Percentiles rank a stretch among this genome's conserved stretches.
Conservation (phyloP, 2,888 invertebrate species). For the Pandemis corylana region DNA sequence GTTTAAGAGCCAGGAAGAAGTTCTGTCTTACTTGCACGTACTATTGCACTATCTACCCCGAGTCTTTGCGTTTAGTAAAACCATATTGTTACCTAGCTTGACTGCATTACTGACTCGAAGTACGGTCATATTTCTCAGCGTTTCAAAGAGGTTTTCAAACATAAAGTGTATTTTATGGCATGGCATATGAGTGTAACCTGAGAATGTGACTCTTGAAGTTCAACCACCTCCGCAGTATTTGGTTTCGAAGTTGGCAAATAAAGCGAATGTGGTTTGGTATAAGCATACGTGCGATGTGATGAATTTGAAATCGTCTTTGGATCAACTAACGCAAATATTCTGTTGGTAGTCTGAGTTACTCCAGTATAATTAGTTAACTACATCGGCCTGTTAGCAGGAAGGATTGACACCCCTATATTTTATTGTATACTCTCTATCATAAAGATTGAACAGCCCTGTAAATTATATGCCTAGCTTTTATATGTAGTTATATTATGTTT, state of each 20-base stretch:
- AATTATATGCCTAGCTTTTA: no score
- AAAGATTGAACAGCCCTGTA: no score
- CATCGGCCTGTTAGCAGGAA: no score
- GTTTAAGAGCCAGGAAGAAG: no score
- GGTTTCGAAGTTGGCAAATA: slow-evolving; percentile 36
- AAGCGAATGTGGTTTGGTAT: slow-evolving; percentile 29
- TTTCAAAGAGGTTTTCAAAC: slow-evolving; percentile 30
- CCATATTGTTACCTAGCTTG: background rate
- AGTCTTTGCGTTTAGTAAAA: no score
- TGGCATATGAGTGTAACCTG: slow-evolving; percentile 23
- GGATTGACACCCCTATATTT: no score
- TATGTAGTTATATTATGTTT: no score
- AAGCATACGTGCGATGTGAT: background rate
- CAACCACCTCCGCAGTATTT: slow-evolving; percentile 37
- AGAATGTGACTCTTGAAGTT: slow-evolving; percentile 20
- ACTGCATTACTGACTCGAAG: slow-evolving; percentile 29
- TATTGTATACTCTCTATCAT: no score
- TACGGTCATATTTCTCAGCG: slow-evolving; percentile 35
- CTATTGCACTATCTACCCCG: no score
- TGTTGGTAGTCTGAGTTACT: background rate
- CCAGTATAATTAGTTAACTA: background rate
- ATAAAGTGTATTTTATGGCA: slow-evolving; percentile 36
- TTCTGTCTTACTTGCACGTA: no score
- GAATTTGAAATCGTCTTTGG: background rate
- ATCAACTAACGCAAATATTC: background rate